These are phyloP conservation scores for Lutjanus campechanus DNA, from an alignment of 2,797 vertebrate species.

Conservation along the genomic window DNA sequence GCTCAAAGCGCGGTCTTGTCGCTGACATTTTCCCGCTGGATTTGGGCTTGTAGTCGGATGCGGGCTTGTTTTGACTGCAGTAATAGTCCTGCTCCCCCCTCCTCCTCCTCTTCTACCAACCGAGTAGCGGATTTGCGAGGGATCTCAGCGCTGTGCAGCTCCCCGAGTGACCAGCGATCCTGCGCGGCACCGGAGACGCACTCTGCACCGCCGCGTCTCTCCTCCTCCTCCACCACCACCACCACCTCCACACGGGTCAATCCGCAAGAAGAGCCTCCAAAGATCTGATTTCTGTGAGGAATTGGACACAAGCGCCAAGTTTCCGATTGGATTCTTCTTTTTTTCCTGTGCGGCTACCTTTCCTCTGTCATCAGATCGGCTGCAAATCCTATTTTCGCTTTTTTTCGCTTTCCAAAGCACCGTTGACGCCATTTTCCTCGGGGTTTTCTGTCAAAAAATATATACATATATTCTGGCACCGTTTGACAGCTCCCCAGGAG, in stretches of 20 bases:
- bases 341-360: slow-evolving; percentile 50
- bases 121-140: slow-evolving; percentile 85
- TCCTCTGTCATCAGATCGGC: slow-evolving; percentile 72
- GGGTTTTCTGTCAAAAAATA: slow-evolving; percentile 81
- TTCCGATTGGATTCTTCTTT: slow-evolving; percentile 71
- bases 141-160: slow-evolving; percentile 78
- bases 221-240: background rate
- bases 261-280: slow-evolving; percentile 52
- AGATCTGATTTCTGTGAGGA: slow-evolving; percentile 52
- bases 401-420: slow-evolving; percentile 65
- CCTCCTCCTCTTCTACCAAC: slow-evolving; percentile 68
- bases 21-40: slow-evolving; percentile 76
- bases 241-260: slow-evolving; percentile 35
- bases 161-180: slow-evolving; percentile 77
- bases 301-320: slow-evolving; percentile 71
- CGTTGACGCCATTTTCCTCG: slow-evolving; percentile 88
- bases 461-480: slow-evolving; percentile 65
- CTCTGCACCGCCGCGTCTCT: slow-evolving; percentile 68
- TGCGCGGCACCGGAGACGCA: slow-evolving; percentile 67
- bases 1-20: slow-evolving; percentile 64
- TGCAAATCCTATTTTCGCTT: slow-evolving; percentile 69
- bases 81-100: slow-evolving; percentile 76
- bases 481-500: slow-evolving; percentile 86
- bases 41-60: slow-evolving; percentile 78
- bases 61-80: slow-evolving; percentile 87